Evolutionary conservation across 2,888 invertebrate genomes (phyloP).

Genomic region (Sisyra terminalis): DNA sequence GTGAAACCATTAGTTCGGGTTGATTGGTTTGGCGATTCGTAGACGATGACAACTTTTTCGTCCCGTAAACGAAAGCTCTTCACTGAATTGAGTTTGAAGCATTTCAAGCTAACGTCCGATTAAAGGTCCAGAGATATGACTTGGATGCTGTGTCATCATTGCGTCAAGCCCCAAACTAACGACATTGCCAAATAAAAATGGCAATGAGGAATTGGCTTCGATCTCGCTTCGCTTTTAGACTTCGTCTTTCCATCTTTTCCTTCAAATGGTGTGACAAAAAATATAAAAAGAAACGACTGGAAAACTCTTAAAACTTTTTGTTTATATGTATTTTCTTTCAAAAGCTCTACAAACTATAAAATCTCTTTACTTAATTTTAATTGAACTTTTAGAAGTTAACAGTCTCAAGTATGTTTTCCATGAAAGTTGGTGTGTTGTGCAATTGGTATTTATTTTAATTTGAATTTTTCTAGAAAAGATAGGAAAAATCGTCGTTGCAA

Average conservation of each 20-base stretch:
- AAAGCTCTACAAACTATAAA: no score
- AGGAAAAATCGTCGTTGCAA: no score
- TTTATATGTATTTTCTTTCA: no score
- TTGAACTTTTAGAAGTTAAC: no score
- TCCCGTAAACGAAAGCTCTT: conserved; percentile 1
- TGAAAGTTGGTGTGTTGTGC: no score
- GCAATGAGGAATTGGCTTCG: conserved; percentile 1
- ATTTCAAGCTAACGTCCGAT: background rate
- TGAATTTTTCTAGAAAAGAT: no score
- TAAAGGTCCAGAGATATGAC: background rate
- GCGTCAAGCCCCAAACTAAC: background rate
- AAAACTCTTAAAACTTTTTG: conserved; percentile 2
- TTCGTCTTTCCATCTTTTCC: conserved; percentile 2
- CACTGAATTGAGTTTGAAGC: conserved; percentile 7
- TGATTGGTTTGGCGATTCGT: conserved; percentile 4
- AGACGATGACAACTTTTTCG: conserved; percentile 1
- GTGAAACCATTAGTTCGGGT: conserved; percentile 6
- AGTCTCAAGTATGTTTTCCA: no score
- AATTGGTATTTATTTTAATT: no score
- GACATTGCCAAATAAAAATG: background rate
- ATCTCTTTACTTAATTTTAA: no score
- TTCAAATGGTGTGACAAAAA: conserved; percentile 3
- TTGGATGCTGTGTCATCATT: background rate
- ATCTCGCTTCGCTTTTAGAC: no score
- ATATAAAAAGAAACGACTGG: conserved; percentile 6